Conservation (phyloP, 1,140 invertebrate genomes). For the Neodiprion virginianus region DNA sequence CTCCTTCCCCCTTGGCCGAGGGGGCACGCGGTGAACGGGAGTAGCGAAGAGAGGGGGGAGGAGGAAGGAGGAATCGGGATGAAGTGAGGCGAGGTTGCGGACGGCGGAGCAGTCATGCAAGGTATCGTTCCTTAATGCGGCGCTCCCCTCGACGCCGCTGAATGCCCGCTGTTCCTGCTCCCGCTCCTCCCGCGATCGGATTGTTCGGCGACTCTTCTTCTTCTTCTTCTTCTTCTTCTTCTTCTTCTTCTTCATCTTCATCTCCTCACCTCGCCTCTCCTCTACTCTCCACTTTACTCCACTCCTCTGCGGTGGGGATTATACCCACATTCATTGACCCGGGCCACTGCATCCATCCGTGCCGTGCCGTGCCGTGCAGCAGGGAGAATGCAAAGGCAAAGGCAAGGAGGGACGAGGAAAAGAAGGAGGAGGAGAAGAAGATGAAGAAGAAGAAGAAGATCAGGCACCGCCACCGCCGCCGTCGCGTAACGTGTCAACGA, state of each 20-base stretch:
- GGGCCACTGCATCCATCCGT: background rate
- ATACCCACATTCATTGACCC: constrained; percentile 17
- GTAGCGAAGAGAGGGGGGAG: constrained; percentile 34
- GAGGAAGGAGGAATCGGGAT: constrained; percentile 33
- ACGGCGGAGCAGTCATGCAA: constrained; percentile 8
- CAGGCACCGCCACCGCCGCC: background rate
- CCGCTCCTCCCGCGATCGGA: background rate
- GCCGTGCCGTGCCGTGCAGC: constrained; percentile 15
- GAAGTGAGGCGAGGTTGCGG: constrained; percentile 34
- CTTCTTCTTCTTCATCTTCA: too few relatives aligned
- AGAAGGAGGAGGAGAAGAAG: constrained; percentile 7
- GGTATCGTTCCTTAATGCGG: constrained; percentile 19
- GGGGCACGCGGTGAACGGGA: constrained; percentile 28
- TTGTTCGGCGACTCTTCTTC: background rate
- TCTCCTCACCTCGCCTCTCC: too few relatives aligned
- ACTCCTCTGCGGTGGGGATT: constrained; percentile 26
- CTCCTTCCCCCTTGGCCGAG: background rate
- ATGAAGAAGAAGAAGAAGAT: background rate
- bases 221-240: too few relatives aligned
- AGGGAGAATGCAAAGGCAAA: constrained; percentile 13
- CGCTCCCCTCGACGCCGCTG: constrained; percentile 24
- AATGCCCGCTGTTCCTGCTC: constrained; percentile 10
- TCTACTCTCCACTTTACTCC: constrained; percentile 20
- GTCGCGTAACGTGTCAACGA: constrained; percentile 16
- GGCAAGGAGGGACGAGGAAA: background rate